These are phyloP conservation scores for Watersipora subatra DNA, from an alignment of 1,140 invertebrate species.

Conservation along the genomic window DNA sequence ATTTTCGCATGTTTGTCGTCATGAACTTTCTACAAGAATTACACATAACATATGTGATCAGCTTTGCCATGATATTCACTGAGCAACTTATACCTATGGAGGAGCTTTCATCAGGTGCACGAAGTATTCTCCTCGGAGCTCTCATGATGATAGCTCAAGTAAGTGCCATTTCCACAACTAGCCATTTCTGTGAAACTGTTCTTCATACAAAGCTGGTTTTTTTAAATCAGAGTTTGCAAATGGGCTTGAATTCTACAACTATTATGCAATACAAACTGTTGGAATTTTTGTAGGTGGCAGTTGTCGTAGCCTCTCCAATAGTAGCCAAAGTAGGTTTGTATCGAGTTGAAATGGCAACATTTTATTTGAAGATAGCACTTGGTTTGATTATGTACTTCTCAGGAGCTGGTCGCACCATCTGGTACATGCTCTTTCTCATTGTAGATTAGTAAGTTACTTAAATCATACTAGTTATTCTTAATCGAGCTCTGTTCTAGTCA, in stretches of 20 bases:
- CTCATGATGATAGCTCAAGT: constrained; percentile 6
- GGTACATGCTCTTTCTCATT: constrained; percentile 19
- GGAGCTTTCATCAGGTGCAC: constrained; percentile 6
- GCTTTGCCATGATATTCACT: constrained; percentile 9
- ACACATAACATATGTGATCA: constrained; percentile 3
- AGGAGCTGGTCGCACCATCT: constrained; percentile 14
- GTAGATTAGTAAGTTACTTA: neutral
- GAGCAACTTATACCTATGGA: constrained; percentile 8
- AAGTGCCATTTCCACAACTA: neutral
- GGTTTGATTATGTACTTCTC: constrained; percentile 19
- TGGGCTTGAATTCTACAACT: too few relatives aligned
- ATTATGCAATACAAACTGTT: too few relatives aligned
- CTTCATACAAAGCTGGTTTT: too few relatives aligned
- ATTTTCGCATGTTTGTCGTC: constrained; percentile 10
- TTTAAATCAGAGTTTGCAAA: too few relatives aligned
- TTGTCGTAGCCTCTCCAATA: constrained; percentile 20
- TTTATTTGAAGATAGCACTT: constrained; percentile 22
- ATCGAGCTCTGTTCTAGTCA: too few relatives aligned
- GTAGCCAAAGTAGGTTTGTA: constrained; percentile 22
- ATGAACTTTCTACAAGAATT: constrained; percentile 7
- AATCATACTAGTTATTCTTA: too few relatives aligned
- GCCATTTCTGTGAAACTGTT: too few relatives aligned
- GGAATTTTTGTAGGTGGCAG: constrained; percentile 26
- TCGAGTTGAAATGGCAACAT: constrained; percentile 19
- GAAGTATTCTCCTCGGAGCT: constrained; percentile 8